Percentiles rank a stretch among this genome's conserved stretches.
Evolutionary conservation across 1,140 invertebrate genomes (phyloP).

Genomic region (Drosophila nikananu): DNA sequence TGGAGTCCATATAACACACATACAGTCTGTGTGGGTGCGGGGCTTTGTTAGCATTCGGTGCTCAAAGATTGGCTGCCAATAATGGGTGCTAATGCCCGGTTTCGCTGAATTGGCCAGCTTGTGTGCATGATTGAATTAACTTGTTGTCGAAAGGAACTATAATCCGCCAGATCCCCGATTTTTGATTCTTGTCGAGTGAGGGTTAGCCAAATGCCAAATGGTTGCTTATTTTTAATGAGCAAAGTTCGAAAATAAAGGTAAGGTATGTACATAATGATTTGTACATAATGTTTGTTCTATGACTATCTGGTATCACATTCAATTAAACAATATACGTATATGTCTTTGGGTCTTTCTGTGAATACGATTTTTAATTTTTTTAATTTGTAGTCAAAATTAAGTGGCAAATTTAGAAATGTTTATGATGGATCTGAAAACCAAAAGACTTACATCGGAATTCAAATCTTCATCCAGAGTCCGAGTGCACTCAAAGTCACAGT

Average conservation of each 20-base stretch:
- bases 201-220: constrained; percentile 33
- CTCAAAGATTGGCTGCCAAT: constrained; percentile 41
- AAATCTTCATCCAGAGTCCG: background rate
- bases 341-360: background rate
- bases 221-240: constrained; percentile 49
- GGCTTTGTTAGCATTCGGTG: constrained; percentile 45
- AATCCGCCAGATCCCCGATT: constrained; percentile 10
- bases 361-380: background rate
- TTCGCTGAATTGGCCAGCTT: constrained; percentile 48
- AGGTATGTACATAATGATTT: constrained; percentile 13
- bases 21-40: constrained; percentile 14
- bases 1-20: constrained; percentile 6
- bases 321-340: background rate
- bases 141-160: constrained; percentile 15
- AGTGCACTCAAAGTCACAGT: constrained; percentile 18
- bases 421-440: constrained; percentile 3
- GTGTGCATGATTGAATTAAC: constrained; percentile 40
- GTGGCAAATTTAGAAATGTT: constrained; percentile 70
- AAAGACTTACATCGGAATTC: background rate
- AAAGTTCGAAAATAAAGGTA: constrained; percentile 1
- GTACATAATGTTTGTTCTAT: background rate
- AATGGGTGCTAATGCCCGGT: constrained; percentile 65
- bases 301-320: background rate
- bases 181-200: constrained; percentile 8
- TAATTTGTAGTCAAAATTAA: constrained; percentile 33